Evolutionary conservation across 2,797 vertebrate species (phyloP), one percentile per base, ranked within the genome.

Genomic region (Coluber constrictor): DNA sequence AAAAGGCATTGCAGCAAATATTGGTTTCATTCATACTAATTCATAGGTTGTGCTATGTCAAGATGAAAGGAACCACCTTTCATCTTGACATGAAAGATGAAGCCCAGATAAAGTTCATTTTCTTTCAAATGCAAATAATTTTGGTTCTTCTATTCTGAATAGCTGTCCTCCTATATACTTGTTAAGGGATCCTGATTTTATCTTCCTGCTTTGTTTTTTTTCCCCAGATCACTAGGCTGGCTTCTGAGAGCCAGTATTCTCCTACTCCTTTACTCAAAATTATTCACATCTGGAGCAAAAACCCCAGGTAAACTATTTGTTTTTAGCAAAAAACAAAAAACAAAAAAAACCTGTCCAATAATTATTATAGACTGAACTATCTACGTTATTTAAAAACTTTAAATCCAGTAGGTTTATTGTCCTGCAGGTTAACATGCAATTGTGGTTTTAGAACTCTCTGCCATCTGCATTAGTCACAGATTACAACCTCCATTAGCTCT

Each of bases 181-280:
- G 1, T 90, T 93, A 74, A 23, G 0, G 86, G 93, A 88, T 0
- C 92, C 55, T 89, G 12, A 32, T 47, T 86, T 56, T 94, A 55
- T 93, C 91, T 92, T 95, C 89, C 94, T 86, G 55, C 63, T 92
- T 93, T 87, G 59, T 63, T 95, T 11, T 8, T 57, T 59, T 54
- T 10, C 11, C 1, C 23, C 97, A 99, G 99, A 97, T 99, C 94
- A 98, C 97, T 96, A 99, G 98, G 37, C 98, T 99, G 93, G 97
- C 98, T 74, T 97, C 98, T 88, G 99, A 99, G 97, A 99, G 99
- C 96, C 96, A 98, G 1, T 99, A 99, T 96, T 98, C 99, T 86
- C 99, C 99, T 57, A 99, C 98, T 25, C 98, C 98, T 57, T 98
- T 99, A 60, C 97, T 99, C 87, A 99, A 98, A 94, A 97, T 99